Percentiles rank a stretch among this genome's conserved stretches.
Conservation (phyloP, 2,113 vertebrate species). For the Tachycineta bicolor region DNA sequence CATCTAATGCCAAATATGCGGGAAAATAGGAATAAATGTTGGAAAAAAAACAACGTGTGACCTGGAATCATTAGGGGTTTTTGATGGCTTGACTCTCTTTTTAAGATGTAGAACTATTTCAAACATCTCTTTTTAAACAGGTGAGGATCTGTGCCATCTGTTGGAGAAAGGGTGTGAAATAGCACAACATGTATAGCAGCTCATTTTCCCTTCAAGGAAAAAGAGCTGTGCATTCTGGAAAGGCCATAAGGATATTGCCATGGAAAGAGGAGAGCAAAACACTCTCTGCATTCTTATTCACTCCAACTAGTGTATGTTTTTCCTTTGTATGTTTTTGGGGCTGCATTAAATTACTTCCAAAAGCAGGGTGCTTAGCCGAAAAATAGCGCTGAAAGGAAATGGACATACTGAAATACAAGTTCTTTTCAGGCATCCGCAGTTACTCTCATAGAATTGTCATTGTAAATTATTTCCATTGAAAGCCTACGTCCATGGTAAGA, state of each 20-base stretch:
- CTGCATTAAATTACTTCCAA: background rate
- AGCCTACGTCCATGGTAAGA: background rate
- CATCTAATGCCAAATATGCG: background rate
- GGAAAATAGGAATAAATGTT: background rate
- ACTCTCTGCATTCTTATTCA: background rate
- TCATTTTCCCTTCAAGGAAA: background rate
- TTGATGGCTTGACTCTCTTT: background rate
- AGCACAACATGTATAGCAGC: background rate
- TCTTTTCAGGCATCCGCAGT: background rate
- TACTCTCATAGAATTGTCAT: background rate
- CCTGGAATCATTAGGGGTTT: background rate
- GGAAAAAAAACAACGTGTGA: background rate
- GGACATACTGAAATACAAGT: background rate
- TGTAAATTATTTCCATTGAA: background rate
- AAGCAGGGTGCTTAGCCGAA: background rate
- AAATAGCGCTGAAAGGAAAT: background rate
- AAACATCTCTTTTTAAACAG: background rate
- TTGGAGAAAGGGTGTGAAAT: slow-evolving; percentile 33
- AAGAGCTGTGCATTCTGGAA: background rate
- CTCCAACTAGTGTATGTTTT: background rate
- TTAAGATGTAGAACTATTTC: background rate
- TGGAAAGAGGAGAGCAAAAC: background rate
- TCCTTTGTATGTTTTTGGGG: background rate
- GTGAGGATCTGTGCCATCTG: slow-evolving; percentile 44
- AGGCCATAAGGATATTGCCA: background rate